phyloP scores from a whole-genome alignment of 2,888 invertebrate species.

The Phymatocera aterrima region DNA sequence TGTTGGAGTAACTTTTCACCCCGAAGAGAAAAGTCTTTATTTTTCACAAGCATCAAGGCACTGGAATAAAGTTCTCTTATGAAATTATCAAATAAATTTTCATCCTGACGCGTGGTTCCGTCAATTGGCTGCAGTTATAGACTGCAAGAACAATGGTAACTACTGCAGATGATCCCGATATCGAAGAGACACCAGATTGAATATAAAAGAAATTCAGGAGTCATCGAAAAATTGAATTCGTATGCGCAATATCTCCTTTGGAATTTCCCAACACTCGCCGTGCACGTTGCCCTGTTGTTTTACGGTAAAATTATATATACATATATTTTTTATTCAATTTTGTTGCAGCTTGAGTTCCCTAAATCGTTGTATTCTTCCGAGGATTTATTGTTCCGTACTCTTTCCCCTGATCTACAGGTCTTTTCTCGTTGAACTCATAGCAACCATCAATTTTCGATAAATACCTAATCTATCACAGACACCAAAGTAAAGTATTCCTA shows the following conservation, averaged over 20 bases:
- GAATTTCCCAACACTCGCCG: neutral
- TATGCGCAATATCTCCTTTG: neutral
- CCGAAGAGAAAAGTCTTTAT: neutral
- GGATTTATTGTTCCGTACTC: neutral
- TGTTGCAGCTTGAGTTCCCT: neutral
- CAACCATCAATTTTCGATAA: neutral
- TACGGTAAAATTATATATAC: neutral
- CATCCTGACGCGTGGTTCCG: neutral
- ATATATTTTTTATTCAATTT: neutral
- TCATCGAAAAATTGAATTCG: neutral
- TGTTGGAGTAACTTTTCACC: slow-evolving; percentile 4
- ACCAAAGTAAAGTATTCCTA: slow-evolving; percentile 48
- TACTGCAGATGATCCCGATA: neutral
- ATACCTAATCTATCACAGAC: slow-evolving; percentile 37
- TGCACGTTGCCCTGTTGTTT: neutral
- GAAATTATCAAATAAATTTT: neutral
- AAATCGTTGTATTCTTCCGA: neutral
- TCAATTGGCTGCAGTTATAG: neutral
- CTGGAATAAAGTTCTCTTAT: neutral
- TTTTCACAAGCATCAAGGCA: neutral
- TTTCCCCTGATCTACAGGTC: neutral
- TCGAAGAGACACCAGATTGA: neutral
- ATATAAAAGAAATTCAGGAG: neutral
- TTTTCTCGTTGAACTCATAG: neutral
- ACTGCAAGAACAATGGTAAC: neutral